phyloP scores from a whole-genome alignment of 2,797 vertebrate species.

The Liasis olivaceus region DNA sequence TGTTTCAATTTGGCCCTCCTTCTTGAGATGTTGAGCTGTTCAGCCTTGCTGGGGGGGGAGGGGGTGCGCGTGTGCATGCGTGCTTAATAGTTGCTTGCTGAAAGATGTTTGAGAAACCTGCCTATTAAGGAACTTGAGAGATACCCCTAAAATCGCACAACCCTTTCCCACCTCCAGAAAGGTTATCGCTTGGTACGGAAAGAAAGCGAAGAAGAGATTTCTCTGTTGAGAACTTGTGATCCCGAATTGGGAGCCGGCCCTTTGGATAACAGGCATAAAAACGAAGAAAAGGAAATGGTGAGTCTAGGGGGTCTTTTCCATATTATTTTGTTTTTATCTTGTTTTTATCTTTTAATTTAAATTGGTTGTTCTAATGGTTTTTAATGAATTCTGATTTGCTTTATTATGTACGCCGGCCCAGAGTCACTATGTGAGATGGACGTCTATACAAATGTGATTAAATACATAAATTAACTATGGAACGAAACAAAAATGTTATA shows the following conservation, averaged over 20 bases:
- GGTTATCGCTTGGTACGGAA: constrained; percentile 90
- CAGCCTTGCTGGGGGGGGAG: background rate
- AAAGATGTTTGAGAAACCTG: background rate
- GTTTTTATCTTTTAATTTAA: background rate
- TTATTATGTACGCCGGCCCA: background rate
- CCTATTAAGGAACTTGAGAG: background rate
- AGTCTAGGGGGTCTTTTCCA: background rate
- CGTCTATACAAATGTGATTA: background rate
- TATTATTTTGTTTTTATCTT: background rate
- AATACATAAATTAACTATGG: background rate
- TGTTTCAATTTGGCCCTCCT: background rate
- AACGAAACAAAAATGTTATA: background rate
- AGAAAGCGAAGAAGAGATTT: constrained; percentile 91
- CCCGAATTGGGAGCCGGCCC: constrained; percentile 85
- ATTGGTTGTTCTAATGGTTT: background rate
- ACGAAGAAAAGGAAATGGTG: constrained; percentile 82
- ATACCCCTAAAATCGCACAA: background rate
- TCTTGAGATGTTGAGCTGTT: background rate
- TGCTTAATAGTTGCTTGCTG: background rate
- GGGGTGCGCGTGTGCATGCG: too few relatives aligned
- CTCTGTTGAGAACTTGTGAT: constrained; percentile 83
- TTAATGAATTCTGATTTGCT: background rate
- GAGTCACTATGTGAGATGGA: background rate
- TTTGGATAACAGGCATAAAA: constrained; percentile 76
- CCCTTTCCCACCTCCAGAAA: constrained; percentile 63